A percentile compares a stretch with the other conserved stretches of the same genome.
Conservation (phyloP, 2,797 vertebrate species). For the Dicrostonyx torquatus region DNA sequence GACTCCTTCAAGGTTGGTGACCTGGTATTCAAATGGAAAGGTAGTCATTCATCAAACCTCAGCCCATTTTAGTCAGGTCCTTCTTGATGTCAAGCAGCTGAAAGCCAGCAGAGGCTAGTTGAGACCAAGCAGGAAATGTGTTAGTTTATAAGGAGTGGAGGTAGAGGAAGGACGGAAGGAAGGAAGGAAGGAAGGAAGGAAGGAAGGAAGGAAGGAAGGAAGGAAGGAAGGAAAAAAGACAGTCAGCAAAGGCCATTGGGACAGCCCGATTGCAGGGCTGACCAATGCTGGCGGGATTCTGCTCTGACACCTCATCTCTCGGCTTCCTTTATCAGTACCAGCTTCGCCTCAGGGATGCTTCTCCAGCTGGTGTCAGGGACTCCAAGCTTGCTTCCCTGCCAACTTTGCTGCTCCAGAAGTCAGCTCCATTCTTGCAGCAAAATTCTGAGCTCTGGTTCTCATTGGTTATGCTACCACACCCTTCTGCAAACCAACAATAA, state of each 20-base stretch:
- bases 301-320: neutral
- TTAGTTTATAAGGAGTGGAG: neutral
- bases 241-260: neutral
- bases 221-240: neutral
- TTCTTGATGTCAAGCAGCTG: constrained; percentile 41
- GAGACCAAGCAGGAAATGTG: constrained; percentile 32
- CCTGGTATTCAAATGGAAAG: constrained; percentile 31
- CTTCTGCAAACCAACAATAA: neutral
- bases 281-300: neutral
- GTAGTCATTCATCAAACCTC: constrained; percentile 33
- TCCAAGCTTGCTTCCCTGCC: constrained; percentile 13
- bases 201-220: neutral
- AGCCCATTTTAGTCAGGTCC: neutral
- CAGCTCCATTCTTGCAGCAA: neutral
- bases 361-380: neutral
- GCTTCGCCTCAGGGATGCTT: neutral
- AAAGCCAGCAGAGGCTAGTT: neutral
- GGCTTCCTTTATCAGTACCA: neutral
- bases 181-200: rapidly evolving
- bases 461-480: neutral
- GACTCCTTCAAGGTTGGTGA: constrained; percentile 13
- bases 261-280: neutral
- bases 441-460: neutral
- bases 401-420: neutral
- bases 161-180: neutral